Conservation (phyloP, 2,797 vertebrate species). For the Manis crassicaudata region DNA sequence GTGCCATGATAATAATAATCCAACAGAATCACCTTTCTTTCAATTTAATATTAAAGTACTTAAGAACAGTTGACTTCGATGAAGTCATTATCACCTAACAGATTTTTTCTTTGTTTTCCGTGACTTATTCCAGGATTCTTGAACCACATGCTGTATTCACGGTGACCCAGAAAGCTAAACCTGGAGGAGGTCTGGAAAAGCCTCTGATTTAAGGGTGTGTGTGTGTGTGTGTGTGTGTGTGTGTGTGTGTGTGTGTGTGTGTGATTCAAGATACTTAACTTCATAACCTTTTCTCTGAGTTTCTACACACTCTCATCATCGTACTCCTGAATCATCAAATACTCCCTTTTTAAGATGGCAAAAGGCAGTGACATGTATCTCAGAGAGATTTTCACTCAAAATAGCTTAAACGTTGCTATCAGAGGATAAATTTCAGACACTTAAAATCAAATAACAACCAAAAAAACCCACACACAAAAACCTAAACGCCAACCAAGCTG, state of each 20-base stretch:
- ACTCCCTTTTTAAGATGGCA: slow-evolving; percentile 12
- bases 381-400: neutral
- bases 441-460: neutral
- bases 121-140: slow-evolving; percentile 69
- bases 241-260: too few relatives aligned
- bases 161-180: neutral
- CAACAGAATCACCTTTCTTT: slow-evolving; percentile 79
- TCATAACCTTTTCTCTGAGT: neutral
- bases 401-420: neutral
- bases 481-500: neutral
- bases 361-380: neutral
- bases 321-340: neutral
- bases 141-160: slow-evolving; percentile 21
- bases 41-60: slow-evolving; percentile 79
- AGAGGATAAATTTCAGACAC: neutral
- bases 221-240: too few relatives aligned
- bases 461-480: neutral
- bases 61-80: slow-evolving; percentile 69
- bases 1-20: slow-evolving; percentile 79
- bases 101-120: slow-evolving; percentile 79
- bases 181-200: neutral
- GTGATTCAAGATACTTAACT: neutral
- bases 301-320: neutral
- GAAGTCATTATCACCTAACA: slow-evolving; percentile 76
- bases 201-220: neutral